Evolutionary conservation across 2,113 vertebrate species (phyloP).

Genomic region (Madoqua kirkii): DNA sequence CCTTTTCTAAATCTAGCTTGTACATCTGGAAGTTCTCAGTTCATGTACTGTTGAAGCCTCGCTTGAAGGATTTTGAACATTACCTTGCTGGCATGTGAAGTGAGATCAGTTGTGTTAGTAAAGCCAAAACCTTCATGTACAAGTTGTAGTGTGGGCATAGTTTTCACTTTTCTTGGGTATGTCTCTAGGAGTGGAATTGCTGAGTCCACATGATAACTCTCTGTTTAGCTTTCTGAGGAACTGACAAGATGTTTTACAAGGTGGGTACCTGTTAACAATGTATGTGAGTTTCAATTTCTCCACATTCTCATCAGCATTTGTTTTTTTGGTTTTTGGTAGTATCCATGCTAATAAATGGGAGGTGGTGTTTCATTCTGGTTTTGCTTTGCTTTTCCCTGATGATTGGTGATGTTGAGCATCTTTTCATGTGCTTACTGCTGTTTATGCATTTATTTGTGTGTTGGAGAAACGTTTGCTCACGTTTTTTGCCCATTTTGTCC

Average conservation of each 20-base stretch:
- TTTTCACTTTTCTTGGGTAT: not conserved
- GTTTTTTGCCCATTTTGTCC: not conserved
- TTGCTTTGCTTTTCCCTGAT: not conserved
- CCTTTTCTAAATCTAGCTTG: not conserved
- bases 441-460: not conserved
- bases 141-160: not conserved
- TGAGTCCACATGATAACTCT: not conserved
- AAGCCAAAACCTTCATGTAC: not conserved
- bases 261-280: not conserved
- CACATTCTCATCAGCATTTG: no score
- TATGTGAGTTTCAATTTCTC: not conserved
- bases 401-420: not conserved
- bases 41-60: not conserved
- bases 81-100: not conserved
- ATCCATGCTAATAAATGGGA: not conserved
- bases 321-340: not conserved
- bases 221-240: not conserved
- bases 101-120: not conserved
- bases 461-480: not conserved
- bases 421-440: not conserved
- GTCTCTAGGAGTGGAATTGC: not conserved
- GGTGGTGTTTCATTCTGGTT: not conserved
- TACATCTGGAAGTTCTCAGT: not conserved
- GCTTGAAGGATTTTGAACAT: not conserved
- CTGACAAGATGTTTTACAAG: not conserved